Base-by-base conservation (phyloP, 2,888 invertebrate species). In the Dusona sp. region DNA sequence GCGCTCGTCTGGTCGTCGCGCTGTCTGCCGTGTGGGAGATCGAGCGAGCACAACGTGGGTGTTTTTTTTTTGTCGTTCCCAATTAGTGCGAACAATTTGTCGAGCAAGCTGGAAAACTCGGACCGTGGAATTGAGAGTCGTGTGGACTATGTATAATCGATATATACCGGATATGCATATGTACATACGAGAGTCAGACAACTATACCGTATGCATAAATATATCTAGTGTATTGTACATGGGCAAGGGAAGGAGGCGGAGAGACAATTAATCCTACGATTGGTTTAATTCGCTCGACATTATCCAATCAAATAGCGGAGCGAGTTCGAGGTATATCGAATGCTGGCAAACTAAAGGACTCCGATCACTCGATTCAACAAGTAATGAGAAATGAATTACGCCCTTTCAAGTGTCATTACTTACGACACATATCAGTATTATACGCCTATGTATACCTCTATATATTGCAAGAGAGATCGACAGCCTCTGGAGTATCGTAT, bases 251-350 rank as follows among this genome's bases (percentile, higher is more conserved):
- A 86, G 81, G 77, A 85, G 79, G 70, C 83, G 57, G 87, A 87
- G 89, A 90, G 89, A 92, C 91, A 92, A 92, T 92, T 92, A 92
- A 92, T 92, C 91, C 91, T 86, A 89, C 90, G 91, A 92, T 92
- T 90, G 91, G 90, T 92, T 92, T 91, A 91, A 92, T 92, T 92
- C 90, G 91, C 89, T 90, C 90, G 90, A 91, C 92, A 91, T 92
- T 92, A 92, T 92, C 92, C 92, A 92, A 91, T 92, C 91, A 90
- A 91, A 90, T 87, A 87, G 87, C 89, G 86, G 86, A 89, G 75
- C 87, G 87, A 88, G 87, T 88, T 68, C 84, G 79, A 83, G 38
- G 19, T 25, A 57, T 51, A 57, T 57, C 38, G 64, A 64, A 29
- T 11, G 36, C 48, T 22, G 38, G 25, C 68, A 19, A 67, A 11